Evolutionary conservation across 1,140 invertebrate species (phyloP).

Genomic region (Euschistus heros): DNA sequence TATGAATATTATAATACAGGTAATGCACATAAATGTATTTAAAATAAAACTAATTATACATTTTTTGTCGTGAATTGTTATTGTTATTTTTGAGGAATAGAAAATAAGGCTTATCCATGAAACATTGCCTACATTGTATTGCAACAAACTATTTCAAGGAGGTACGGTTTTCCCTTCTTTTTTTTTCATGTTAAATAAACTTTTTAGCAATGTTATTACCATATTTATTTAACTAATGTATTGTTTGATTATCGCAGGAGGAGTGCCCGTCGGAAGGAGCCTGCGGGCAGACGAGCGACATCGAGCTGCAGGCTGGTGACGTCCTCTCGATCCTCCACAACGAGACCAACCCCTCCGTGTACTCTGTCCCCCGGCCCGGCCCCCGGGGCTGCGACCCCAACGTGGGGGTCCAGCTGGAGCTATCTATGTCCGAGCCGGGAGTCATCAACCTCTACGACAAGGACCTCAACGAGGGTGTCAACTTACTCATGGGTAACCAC

Average conservation of each 20-base stretch:
- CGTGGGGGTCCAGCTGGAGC: constrained; percentile 51
- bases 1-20: too few species aligned
- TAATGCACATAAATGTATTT: too few species aligned
- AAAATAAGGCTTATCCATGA: too few species aligned
- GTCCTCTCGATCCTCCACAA: background rate
- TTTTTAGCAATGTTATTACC: too few species aligned
- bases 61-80: too few species aligned
- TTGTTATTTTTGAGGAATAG: too few species aligned
- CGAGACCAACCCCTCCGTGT: background rate
- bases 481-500: constrained; percentile 55
- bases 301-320: constrained; percentile 2
- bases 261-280: background rate
- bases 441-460: constrained; percentile 55
- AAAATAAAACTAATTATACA: too few species aligned
- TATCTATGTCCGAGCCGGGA: constrained; percentile 40
- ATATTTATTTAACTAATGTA: too few species aligned
- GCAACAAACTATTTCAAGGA: too few species aligned
- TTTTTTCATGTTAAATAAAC: too few species aligned
- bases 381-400: constrained; percentile 51
- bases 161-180: too few species aligned
- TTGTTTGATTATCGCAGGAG: background rate
- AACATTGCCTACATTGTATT: too few species aligned
- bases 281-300: background rate
- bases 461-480: constrained; percentile 54
- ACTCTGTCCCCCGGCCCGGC: background rate